Percentiles rank a stretch among this genome's conserved stretches.
Conservation (phyloP, 1,140 invertebrate species). For the Drosophila nasuta region DNA sequence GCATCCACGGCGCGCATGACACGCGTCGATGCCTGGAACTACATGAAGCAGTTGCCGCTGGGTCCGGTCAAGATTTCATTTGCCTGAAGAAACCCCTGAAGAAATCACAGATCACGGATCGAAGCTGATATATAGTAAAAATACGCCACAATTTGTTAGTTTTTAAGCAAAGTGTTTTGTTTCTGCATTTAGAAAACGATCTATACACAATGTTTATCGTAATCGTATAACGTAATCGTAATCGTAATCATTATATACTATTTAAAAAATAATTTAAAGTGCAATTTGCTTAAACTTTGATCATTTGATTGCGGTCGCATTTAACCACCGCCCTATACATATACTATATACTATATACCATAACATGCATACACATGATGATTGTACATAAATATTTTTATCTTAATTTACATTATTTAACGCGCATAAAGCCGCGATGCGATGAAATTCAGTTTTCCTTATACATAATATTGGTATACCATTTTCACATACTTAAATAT, state of each 20-base stretch:
- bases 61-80: conserved; percentile 88
- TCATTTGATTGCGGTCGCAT: conserved; percentile 39
- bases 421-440: conserved; percentile 33
- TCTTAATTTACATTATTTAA: conserved; percentile 75
- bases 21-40: conserved; percentile 96
- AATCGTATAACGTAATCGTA: conserved; percentile 51
- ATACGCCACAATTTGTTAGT: conserved; percentile 78
- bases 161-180: conserved; percentile 56
- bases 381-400: conserved; percentile 59
- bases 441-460: conserved; percentile 59
- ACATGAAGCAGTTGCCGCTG: conserved; percentile 94
- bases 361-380: conserved; percentile 44
- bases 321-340: conserved; percentile 26
- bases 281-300: conserved; percentile 67
- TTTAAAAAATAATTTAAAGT: conserved; percentile 69
- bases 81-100: conserved; percentile 43
- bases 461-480: conserved; percentile 54
- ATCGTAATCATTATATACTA: conserved; percentile 51
- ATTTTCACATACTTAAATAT: conserved; percentile 35
- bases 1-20: conserved; percentile 92
- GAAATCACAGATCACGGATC: background rate
- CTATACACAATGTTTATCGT: conserved; percentile 51
- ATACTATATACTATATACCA: conserved; percentile 24
- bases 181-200: conserved; percentile 60
- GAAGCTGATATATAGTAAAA: conserved; percentile 20